Evolutionary conservation across 2,888 invertebrate genomes (phyloP).

Genomic region (Esperia sulphurella): DNA sequence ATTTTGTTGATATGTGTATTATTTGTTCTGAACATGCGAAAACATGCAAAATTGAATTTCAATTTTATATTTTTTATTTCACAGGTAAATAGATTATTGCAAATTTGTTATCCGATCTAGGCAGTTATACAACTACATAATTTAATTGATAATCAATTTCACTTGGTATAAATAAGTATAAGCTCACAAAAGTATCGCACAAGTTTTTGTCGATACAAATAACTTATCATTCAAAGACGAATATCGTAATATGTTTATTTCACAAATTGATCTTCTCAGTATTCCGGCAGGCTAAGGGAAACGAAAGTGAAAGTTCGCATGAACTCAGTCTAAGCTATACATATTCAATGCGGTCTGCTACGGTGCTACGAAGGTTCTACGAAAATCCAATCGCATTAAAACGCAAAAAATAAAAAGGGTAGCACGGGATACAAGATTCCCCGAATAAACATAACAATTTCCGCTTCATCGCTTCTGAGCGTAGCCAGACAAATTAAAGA

Average conservation of each 20-base stretch:
- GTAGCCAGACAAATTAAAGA: conserved; percentile 70
- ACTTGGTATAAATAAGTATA: background rate
- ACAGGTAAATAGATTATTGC: no score
- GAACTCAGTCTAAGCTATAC: conserved; percentile 47
- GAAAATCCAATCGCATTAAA: conserved; percentile 68
- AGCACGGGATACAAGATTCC: conserved; percentile 54
- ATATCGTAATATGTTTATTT: conserved; percentile 8
- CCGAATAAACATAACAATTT: conserved; percentile 71
- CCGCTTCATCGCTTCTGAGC: conserved; percentile 63
- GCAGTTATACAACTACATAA: background rate
- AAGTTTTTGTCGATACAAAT: background rate
- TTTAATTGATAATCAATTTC: background rate
- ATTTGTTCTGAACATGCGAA: no score
- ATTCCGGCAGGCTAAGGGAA: conserved; percentile 29
- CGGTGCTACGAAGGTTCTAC: conserved; percentile 38
- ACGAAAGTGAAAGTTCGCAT: conserved; percentile 41
- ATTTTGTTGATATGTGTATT: background rate
- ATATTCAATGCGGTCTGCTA: conserved; percentile 54
- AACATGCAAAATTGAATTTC: no score
- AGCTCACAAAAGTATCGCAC: background rate
- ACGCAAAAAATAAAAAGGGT: conserved; percentile 56
- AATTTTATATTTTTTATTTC: background rate
- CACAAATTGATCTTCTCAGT: conserved; percentile 26
- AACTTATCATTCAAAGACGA: conserved; percentile 1
- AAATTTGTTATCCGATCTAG: no score